Evolutionary conservation across 2,888 invertebrate genomes (phyloP).

Genomic region (Aethes cnicana): DNA sequence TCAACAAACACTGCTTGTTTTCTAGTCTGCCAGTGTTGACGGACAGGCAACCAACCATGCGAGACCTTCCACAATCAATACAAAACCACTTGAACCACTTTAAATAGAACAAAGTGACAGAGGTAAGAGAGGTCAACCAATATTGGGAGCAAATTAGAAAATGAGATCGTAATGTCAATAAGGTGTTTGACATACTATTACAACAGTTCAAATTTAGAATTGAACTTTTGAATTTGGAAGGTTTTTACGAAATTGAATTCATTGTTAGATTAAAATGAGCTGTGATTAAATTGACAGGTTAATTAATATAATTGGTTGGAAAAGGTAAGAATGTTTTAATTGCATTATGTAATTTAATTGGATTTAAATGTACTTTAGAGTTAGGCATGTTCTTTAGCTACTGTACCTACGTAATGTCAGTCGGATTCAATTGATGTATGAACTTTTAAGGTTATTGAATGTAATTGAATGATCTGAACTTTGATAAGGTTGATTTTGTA

Average conservation of each 20-base stretch:
- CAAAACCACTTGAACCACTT: constrained; percentile 36
- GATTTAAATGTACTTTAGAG: constrained; percentile 6
- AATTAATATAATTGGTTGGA: constrained; percentile 51
- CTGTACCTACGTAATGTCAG: constrained; percentile 23
- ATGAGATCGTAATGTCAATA: constrained; percentile 56
- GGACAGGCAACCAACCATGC: constrained; percentile 45
- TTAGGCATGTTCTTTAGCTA: constrained; percentile 5
- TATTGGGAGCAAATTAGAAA: constrained; percentile 54
- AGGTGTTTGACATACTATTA: constrained; percentile 65
- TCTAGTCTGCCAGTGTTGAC: constrained; percentile 63
- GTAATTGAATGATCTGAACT: constrained; percentile 28
- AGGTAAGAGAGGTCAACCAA: constrained; percentile 39
- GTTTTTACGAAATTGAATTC: constrained; percentile 4
- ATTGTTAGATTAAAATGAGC: constrained; percentile 24
- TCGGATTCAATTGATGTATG: constrained; percentile 19
- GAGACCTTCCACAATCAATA: constrained; percentile 44
- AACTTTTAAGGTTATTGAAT: constrained; percentile 18
- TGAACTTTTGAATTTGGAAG: constrained; percentile 40
- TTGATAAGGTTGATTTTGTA: constrained; percentile 17
- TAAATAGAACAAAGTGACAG: constrained; percentile 37
- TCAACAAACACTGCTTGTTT: constrained; percentile 66
- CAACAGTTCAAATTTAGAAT: constrained; percentile 49
- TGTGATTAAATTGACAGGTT: constrained; percentile 52
- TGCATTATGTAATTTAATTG: constrained; percentile 35
- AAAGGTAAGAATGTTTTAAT: constrained; percentile 38